phyloP scores from a whole-genome alignment of 2,888 invertebrate species.

The Hydriomena furcata region DNA sequence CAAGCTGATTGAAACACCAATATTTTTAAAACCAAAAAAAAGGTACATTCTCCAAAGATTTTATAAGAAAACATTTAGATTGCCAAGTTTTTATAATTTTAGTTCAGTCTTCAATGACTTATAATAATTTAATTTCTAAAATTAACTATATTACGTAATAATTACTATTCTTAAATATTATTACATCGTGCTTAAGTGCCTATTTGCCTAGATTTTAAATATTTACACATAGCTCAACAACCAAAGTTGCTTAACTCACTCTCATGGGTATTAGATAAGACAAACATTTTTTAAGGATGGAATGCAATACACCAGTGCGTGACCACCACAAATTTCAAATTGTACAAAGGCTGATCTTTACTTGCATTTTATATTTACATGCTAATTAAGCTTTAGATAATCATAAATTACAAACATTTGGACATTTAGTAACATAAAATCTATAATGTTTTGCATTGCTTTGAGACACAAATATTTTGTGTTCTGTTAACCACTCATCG shows the following conservation, averaged over 20 bases:
- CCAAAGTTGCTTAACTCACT: not conserved
- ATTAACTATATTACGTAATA: no score
- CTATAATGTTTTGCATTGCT: constrained; percentile 53
- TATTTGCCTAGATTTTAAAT: not conserved
- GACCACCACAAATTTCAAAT: no score
- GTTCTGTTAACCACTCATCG: constrained; percentile 87
- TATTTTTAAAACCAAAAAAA: no score
- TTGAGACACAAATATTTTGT: constrained; percentile 60
- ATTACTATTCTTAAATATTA: no score
- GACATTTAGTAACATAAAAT: constrained; percentile 61
- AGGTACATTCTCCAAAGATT: no score
- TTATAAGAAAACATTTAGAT: no score
- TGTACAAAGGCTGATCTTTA: not conserved
- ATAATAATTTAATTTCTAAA: no score
- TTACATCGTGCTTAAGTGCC: no score
- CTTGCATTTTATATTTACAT: not conserved
- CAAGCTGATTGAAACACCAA: no score
- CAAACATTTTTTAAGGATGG: not conserved
- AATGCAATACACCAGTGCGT: not conserved
- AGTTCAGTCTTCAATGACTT: constrained; percentile 15
- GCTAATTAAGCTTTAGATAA: not conserved
- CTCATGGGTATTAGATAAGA: no score
- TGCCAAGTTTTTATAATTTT: not conserved
- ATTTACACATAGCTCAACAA: not conserved
- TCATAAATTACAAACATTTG: constrained; percentile 49